phyloP scores from a whole-genome alignment of 2,888 invertebrate genomes.

The Leptopilina syphax region DNA sequence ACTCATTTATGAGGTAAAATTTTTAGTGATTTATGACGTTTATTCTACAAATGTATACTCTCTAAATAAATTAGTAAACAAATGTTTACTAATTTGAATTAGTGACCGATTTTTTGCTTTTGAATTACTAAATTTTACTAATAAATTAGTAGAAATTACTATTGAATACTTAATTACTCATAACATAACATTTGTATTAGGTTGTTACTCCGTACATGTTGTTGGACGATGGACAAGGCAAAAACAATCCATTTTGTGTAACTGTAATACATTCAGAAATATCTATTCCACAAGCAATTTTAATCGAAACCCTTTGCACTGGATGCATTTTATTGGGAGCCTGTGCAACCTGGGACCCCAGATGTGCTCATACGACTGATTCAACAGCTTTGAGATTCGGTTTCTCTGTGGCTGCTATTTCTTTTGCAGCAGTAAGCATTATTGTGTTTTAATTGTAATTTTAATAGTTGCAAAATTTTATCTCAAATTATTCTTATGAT shows the following conservation, averaged over 20 bases:
- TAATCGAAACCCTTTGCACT: slow-evolving; percentile 78
- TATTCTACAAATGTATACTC: neutral
- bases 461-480: neutral
- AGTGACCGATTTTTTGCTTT: too few relatives aligned
- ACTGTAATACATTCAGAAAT: slow-evolving; percentile 80
- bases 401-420: slow-evolving; percentile 82
- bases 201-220: slow-evolving; percentile 55
- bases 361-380: slow-evolving; percentile 82
- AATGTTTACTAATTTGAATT: too few relatives aligned
- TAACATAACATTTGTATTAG: slow-evolving; percentile 22
- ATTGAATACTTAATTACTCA: too few relatives aligned
- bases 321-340: slow-evolving; percentile 81
- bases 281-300: slow-evolving; percentile 70
- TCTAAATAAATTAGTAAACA: too few relatives aligned
- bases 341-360: slow-evolving; percentile 86
- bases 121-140: too few relatives aligned
- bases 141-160: too few relatives aligned
- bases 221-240: slow-evolving; percentile 62
- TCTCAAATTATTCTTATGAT: slow-evolving; percentile 5
- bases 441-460: neutral
- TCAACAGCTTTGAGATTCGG: slow-evolving; percentile 84
- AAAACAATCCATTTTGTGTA: slow-evolving; percentile 79
- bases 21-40: too few relatives aligned
- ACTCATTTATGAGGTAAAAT: too few relatives aligned
- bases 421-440: slow-evolving; percentile 77